These are phyloP conservation scores for Epiblema foenella DNA, from an alignment of 2,888 invertebrate species.

Conservation along the genomic window DNA sequence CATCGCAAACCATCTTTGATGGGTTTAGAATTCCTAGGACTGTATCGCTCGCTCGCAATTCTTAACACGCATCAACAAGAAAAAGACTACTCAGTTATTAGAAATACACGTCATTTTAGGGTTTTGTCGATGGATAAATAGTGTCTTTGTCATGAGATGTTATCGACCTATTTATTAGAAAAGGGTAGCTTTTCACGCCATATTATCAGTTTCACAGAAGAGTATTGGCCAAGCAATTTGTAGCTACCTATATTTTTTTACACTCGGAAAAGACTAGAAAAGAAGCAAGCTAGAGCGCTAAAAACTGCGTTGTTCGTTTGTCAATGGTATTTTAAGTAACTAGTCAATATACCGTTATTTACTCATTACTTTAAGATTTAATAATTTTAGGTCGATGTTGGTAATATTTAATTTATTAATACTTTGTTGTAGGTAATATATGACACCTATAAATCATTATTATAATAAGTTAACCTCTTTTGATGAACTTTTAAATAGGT, in stretches of 20 bases:
- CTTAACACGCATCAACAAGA: neutral
- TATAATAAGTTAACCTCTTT: too few relatives aligned
- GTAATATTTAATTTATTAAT: neutral
- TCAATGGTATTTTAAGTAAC: neutral
- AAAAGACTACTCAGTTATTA: neutral
- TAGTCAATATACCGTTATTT: neutral
- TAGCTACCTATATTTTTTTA: neutral
- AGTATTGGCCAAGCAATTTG: slow-evolving; percentile 10
- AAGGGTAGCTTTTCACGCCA: too few relatives aligned
- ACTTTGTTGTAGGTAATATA: too few relatives aligned
- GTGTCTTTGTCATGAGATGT: too few relatives aligned
- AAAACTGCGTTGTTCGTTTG: neutral
- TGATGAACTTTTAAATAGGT: too few relatives aligned
- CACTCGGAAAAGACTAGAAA: too few relatives aligned
- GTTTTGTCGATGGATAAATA: too few relatives aligned
- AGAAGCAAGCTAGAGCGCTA: neutral
- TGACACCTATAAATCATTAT: too few relatives aligned
- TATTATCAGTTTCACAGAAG: neutral
- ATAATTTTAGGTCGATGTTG: neutral
- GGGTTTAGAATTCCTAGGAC: neutral
- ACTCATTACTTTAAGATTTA: neutral
- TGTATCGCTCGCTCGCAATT: neutral
- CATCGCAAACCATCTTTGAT: neutral
- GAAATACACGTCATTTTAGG: too few relatives aligned
- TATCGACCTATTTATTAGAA: too few relatives aligned